A percentile compares a stretch with the other conserved stretches of the same genome.
Conservation (phyloP, 2,113 vertebrate species). For the Desmodus rotundus region DNA sequence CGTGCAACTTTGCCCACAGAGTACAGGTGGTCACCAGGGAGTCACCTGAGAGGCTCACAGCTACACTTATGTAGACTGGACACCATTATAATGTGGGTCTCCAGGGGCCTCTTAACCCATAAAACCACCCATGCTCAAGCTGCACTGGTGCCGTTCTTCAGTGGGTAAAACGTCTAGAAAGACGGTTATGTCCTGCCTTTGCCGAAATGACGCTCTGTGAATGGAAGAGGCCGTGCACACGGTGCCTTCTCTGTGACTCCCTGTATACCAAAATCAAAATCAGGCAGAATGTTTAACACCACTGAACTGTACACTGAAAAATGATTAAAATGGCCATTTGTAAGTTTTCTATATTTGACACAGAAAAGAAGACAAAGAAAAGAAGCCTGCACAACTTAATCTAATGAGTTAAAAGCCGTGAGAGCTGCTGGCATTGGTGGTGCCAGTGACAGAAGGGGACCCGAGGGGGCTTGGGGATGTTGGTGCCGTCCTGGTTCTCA, state of each 20-base stretch:
- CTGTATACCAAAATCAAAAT: neutral
- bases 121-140: neutral
- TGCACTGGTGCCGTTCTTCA: neutral
- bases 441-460: neutral
- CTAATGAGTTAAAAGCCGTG: neutral
- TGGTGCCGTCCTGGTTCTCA: neutral
- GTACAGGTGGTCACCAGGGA: neutral
- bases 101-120: neutral
- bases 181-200: neutral
- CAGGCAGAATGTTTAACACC: neutral
- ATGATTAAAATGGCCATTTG: neutral
- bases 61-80: neutral
- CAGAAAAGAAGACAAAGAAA: neutral
- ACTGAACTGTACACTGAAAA: neutral
- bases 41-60: neutral
- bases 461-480: accelerated
- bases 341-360: neutral
- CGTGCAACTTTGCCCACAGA: neutral
- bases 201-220: neutral
- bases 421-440: accelerated
- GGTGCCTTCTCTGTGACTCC: neutral
- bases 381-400: neutral
- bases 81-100: neutral
- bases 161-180: neutral
- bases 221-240: neutral